These are phyloP conservation scores for Proisotoma minuta DNA, from an alignment of 2,888 invertebrate species.

Conservation along the genomic window DNA sequence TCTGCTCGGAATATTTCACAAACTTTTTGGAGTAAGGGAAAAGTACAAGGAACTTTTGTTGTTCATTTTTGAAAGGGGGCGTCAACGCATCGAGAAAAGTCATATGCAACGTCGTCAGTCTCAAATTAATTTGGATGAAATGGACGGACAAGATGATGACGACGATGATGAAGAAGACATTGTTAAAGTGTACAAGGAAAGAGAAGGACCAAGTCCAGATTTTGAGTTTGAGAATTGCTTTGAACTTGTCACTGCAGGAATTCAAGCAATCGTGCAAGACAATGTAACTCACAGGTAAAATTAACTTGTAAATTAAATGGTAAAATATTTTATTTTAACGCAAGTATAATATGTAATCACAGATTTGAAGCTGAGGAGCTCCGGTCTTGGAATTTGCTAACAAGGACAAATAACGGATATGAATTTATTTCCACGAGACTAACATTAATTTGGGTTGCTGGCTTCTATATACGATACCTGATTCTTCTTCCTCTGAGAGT, in stretches of 20 bases:
- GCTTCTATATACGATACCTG: slow-evolving; percentile 56
- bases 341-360: no score
- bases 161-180: slow-evolving; percentile 17
- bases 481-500: slow-evolving; percentile 54
- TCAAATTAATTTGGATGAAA: background rate
- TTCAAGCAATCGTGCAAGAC: slow-evolving; percentile 59
- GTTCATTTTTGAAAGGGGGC: slow-evolving; percentile 29
- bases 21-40: slow-evolving; percentile 32
- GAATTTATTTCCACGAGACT: slow-evolving; percentile 53
- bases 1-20: slow-evolving; percentile 24
- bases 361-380: slow-evolving; percentile 56
- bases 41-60: slow-evolving; percentile 34
- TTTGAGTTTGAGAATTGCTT: slow-evolving; percentile 60
- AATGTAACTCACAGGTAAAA: slow-evolving; percentile 52
- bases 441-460: slow-evolving; percentile 56
- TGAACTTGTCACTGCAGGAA: slow-evolving; percentile 65
- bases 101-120: slow-evolving; percentile 12
- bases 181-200: slow-evolving; percentile 13
- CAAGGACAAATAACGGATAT: slow-evolving; percentile 55
- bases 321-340: no score
- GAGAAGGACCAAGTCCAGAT: slow-evolving; percentile 28
- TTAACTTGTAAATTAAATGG: no score
- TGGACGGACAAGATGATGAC: slow-evolving; percentile 10
- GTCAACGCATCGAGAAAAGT: slow-evolving; percentile 25
- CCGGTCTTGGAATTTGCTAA: slow-evolving; percentile 56